A percentile compares a stretch with the other conserved stretches of the same genome.
Evolutionary conservation across 2,888 invertebrate species (phyloP).

Genomic region (Polydrusus pterygomalis): DNA sequence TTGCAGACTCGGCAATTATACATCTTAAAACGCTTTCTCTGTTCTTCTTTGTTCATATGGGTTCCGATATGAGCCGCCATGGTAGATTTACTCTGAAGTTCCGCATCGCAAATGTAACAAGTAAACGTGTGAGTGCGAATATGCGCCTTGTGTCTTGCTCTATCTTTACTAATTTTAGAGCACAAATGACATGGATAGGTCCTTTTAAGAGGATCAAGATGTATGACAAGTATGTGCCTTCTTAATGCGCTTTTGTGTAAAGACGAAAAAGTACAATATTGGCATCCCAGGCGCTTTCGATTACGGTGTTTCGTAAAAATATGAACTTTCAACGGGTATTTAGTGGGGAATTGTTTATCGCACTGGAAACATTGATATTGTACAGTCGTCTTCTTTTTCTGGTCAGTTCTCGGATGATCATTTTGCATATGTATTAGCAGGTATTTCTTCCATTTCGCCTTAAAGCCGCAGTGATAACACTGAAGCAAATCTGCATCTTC

Average conservation of each 20-base stretch:
- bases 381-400: neutral
- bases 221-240: neutral
- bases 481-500: conserved; percentile 3
- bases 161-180: neutral
- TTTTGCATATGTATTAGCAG: neutral
- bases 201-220: neutral
- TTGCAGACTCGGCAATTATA: neutral
- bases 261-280: neutral
- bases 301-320: neutral
- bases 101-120: conserved; percentile 7
- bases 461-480: conserved; percentile 13
- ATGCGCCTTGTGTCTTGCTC: neutral
- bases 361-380: neutral
- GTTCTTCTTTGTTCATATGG: conserved; percentile 11
- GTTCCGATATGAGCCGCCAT: neutral
- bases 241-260: neutral
- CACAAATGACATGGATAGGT: conserved; percentile 8
- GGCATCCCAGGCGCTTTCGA: neutral
- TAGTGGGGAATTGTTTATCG: neutral
- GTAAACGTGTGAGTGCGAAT: conserved; percentile 1
- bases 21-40: neutral
- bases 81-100: neutral
- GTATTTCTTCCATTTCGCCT: conserved; percentile 14
- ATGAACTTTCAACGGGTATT: neutral
- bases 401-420: neutral